Base-by-base conservation (phyloP, 2,797 vertebrate species). In the Macroramphosus scolopax region DNA sequence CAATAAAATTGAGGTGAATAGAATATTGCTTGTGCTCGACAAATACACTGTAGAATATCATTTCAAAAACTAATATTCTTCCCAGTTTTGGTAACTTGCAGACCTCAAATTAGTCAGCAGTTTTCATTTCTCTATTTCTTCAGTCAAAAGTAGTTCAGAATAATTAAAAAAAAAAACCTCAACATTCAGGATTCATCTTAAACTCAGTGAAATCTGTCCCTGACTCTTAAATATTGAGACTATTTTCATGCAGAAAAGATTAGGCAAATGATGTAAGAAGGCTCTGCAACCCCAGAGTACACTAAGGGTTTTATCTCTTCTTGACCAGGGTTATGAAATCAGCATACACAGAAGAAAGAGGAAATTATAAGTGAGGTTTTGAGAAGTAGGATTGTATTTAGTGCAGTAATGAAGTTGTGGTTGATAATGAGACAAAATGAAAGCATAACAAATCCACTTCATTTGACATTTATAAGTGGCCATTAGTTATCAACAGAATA, bases 271-370 rank as follows among this genome's bases (percentile, higher is more conserved):
- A 36, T 0, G 0, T 50, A 28, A 41, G 40, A 32, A 37, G 14
- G 0, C 16, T 2, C 29, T 22, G 11, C 34, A 40, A 49, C 9
- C 11, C 14, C 30, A 17, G 22, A 47, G 37, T 34, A 13, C 14
- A 14, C 8, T 4, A 5, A 17, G 7, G 14, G 3, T 37, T 38
- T 45, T 29, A 60, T 44, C 7, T 22, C 6, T 20, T 35, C 7
- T 7, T 42, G 5, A n/a, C 2, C 17, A 31, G 5, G 17, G 26
- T 33, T 59, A 36, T 20, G 31, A 40, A 65, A 51, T 43, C 40
- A 56, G 17, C 26, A 32, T 26, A 20, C 7, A 18, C 12, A 36
- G 17, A 35, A 3, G 20, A 3, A 22, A 3, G 6, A 22, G 20
- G 20, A 6, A 6, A 22, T n/a, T n/a, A n/a, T n/a, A n/a, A n/a